phyloP scores from a whole-genome alignment of 2,888 invertebrate genomes.

The Elegia similella region DNA sequence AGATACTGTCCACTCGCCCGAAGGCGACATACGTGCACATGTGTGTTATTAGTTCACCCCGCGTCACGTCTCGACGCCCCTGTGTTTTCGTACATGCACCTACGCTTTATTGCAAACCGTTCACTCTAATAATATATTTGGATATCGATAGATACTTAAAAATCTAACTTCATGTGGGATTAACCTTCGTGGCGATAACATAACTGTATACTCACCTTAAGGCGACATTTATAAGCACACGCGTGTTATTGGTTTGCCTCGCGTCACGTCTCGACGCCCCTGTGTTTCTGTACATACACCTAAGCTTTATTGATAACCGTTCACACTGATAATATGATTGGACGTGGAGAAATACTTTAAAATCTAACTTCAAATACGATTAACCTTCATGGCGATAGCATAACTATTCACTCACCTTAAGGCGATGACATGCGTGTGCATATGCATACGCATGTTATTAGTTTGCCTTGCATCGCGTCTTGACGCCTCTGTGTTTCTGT shows the following conservation, averaged over 20 bases:
- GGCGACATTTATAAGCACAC: background rate
- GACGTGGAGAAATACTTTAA: no score
- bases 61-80: background rate
- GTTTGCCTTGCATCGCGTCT: background rate
- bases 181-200: no score
- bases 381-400: no score
- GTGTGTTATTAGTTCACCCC: background rate
- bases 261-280: background rate
- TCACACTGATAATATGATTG: no score
- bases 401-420: no score
- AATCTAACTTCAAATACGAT: no score
- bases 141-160: no score
- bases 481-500: background rate
- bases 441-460: background rate
- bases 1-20: background rate
- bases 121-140: no score
- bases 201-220: no score
- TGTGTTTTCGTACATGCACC: background rate
- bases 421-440: no score
- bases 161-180: no score
- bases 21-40: background rate
- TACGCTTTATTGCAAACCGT: background rate
- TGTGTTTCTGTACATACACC: background rate
- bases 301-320: background rate
- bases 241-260: background rate